A percentile compares a stretch with the other conserved stretches of the same genome.
Evolutionary conservation across 2,797 vertebrate species (phyloP).

Genomic region (Crenichthys baileyi): DNA sequence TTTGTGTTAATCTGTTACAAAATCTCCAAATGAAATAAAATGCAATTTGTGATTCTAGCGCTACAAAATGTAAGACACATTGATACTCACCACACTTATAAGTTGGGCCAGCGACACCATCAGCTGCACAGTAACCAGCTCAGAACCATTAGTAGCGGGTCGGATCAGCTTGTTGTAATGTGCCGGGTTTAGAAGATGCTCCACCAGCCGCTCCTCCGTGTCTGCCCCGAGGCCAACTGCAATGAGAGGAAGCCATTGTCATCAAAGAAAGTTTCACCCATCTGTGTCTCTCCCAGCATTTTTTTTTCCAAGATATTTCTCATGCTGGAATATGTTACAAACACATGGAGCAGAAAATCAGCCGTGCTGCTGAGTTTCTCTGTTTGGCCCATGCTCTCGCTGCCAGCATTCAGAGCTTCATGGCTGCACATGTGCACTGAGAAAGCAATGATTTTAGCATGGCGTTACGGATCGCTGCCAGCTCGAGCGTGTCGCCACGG

Average conservation of each 20-base stretch:
- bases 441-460: conserved; percentile 37
- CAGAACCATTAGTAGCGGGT: conserved; percentile 92
- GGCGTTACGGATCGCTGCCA: conserved; percentile 58
- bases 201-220: conserved; percentile 93
- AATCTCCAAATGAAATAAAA: not conserved
- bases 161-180: conserved; percentile 98
- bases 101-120: conserved; percentile 97
- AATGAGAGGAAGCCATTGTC: conserved; percentile 52
- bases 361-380: conserved; percentile 12
- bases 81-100: conserved; percentile 91
- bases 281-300: conserved; percentile 33
- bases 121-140: conserved; percentile 94
- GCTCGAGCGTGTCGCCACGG: conserved; percentile 54
- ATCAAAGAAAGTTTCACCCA: conserved; percentile 23
- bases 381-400: conserved; percentile 19
- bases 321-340: conserved; percentile 3
- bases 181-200: conserved; percentile 90
- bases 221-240: conserved; percentile 87
- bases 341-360: conserved; percentile 18
- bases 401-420: conserved; percentile 18
- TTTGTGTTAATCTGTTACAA: not conserved
- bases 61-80: not conserved
- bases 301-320: conserved; percentile 16
- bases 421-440: conserved; percentile 41
- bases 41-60: not conserved